Conservation (phyloP, 2,113 vertebrate genomes). For the Eubucco bourcierii region DNA sequence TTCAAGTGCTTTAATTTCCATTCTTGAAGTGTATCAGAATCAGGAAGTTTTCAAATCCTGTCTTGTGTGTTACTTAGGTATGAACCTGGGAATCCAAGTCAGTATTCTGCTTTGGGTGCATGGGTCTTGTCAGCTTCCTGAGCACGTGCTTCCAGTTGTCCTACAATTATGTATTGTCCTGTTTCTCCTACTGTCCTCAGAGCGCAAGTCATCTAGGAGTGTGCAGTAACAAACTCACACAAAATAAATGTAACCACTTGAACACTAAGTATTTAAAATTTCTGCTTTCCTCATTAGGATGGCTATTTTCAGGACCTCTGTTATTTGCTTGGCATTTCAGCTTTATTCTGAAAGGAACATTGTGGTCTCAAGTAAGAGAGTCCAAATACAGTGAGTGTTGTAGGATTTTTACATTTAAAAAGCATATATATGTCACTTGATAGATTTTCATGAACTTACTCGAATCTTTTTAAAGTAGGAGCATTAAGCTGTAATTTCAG, state of each 20-base stretch:
- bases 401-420: slow-evolving; percentile 15
- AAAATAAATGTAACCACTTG: slow-evolving; percentile 54
- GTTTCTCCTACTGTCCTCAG: slow-evolving; percentile 3
- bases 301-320: neutral
- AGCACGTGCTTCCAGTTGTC: slow-evolving; percentile 53
- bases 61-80: neutral
- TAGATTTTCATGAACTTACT: slow-evolving; percentile 37
- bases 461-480: slow-evolving; percentile 25
- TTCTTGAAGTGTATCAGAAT: neutral
- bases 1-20: neutral
- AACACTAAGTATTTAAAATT: slow-evolving; percentile 26
- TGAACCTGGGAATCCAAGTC: neutral
- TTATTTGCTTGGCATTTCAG: neutral
- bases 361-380: neutral
- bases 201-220: neutral
- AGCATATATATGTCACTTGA: neutral
- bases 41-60: neutral
- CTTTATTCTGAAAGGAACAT: neutral
- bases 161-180: slow-evolving; percentile 45
- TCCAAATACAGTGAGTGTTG: neutral
- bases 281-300: slow-evolving; percentile 36
- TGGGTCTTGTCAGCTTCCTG: slow-evolving; percentile 38
- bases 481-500: slow-evolving; percentile 52
- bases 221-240: slow-evolving; percentile 41
- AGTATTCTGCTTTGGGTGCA: neutral